Percentiles rank a stretch among this genome's conserved stretches.
These are phyloP conservation scores for Mormyrus proboscirostris DNA, from an alignment of 2,797 vertebrate genomes.

Conservation along the genomic window DNA sequence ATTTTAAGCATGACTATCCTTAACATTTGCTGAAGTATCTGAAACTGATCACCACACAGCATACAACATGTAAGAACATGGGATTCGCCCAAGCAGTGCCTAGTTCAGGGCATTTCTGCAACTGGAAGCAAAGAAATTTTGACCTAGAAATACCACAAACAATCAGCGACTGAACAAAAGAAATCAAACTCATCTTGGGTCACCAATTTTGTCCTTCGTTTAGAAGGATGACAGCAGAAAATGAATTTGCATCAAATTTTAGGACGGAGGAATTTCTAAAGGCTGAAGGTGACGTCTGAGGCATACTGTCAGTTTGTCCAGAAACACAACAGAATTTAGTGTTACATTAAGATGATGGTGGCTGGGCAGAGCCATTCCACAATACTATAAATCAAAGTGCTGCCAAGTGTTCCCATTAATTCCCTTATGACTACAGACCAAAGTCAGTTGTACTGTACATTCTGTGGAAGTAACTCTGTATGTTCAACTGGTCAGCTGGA, in stretches of 20 bases:
- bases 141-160: background rate
- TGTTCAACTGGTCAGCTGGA: background rate
- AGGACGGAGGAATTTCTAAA: background rate
- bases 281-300: background rate
- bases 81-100: background rate
- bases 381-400: background rate
- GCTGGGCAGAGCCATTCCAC: background rate
- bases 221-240: background rate
- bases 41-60: background rate
- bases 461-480: background rate
- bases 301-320: background rate
- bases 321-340: background rate
- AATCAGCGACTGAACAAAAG: background rate
- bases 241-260: background rate
- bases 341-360: background rate
- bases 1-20: background rate
- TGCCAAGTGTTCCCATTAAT: background rate
- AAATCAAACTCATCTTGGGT: background rate
- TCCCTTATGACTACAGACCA: conserved; percentile 40
- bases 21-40: background rate
- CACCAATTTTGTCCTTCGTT: background rate
- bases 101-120: background rate
- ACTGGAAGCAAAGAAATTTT: background rate
- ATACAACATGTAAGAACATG: background rate
- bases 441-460: background rate